Base-by-base conservation (phyloP, 2,113 vertebrate genomes). In the Lontra canadensis region DNA sequence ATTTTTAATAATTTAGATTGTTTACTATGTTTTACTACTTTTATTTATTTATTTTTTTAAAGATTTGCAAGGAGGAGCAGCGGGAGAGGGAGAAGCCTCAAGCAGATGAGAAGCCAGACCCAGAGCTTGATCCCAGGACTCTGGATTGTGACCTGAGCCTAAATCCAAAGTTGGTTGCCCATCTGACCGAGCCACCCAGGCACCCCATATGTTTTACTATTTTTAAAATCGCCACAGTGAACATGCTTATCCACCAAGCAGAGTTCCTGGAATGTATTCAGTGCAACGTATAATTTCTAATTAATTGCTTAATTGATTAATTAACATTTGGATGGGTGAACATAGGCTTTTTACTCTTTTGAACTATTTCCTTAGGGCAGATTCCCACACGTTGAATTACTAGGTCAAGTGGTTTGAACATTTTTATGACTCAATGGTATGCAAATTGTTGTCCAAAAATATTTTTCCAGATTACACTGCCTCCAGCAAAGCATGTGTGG, bases 401-500 rank as follows among this genome's bases (percentile, higher is more conserved):
- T 79, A 49, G 78, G 85, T 94, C 63, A 97, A 88, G 55, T 49
- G 31, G n/a, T 86, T 95, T 96, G 93, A 93, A 93, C 71, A 88
- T 82, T 94, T 97, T 63, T 81, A 80, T 85, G 76, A 94, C 71
- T 88, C 14, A 4, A 63, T 44, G 78, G 85, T 49, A 98, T 88
- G 95, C 88, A 96, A 95, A 97, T 74, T 80, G 52, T 85, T 96
- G 93, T 96, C 84, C 76, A 96, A 95, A 98, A 97, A 82, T 94
- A 95, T 88, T 93, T 95, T 96, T 84, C 85, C 31, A 84, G 95
- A 95, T 82, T 65, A 87, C 14, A 55, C 44, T n/a, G 88, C 97
- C 97, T 97, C 90, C n/a, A 93, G 95, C 69, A 39, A 90, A 76
- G 88, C 94, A 91, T 90, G 90, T 52, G 15, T 39, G 44, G 76